Percentiles rank a stretch among this genome's conserved stretches.
Evolutionary conservation across 2,888 invertebrate genomes (phyloP).

Genomic region (Calameuta idolon): DNA sequence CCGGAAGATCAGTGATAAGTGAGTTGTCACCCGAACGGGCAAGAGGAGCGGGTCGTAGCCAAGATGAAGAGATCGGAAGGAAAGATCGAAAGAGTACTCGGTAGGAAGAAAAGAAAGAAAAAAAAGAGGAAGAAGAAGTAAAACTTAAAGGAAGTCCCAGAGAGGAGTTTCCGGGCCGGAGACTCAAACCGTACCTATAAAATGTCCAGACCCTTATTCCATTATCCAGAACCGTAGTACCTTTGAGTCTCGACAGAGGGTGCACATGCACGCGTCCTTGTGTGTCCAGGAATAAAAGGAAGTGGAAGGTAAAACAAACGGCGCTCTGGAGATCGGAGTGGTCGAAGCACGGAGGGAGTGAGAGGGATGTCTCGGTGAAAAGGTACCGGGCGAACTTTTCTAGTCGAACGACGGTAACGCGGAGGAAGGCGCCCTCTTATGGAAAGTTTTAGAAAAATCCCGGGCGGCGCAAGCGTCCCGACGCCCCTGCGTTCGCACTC

Average conservation of each 20-base stretch:
- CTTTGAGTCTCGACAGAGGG: neutral
- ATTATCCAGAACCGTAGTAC: neutral
- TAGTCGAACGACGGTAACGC: neutral
- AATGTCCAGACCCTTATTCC: neutral
- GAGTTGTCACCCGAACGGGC: neutral
- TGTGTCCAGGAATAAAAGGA: neutral
- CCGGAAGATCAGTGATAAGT: neutral
- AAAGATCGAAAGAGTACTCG: neutral
- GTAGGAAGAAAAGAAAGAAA: neutral
- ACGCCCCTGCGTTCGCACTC: neutral
- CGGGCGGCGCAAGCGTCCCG: conserved; percentile 5
- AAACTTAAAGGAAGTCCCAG: neutral
- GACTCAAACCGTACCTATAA: neutral
- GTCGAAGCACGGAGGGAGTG: neutral
- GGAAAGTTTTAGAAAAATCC: neutral
- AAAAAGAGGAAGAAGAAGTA: neutral
- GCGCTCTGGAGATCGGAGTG: neutral
- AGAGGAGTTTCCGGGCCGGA: neutral
- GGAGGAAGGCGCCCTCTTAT: neutral
- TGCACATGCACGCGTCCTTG: neutral
- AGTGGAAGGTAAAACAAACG: neutral
- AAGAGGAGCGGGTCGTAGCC: neutral
- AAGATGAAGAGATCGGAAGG: neutral
- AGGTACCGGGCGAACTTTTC: neutral
- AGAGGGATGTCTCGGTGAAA: neutral